phyloP scores from a whole-genome alignment of 2,888 invertebrate genomes.

The Ypsolopha scabrella region DNA sequence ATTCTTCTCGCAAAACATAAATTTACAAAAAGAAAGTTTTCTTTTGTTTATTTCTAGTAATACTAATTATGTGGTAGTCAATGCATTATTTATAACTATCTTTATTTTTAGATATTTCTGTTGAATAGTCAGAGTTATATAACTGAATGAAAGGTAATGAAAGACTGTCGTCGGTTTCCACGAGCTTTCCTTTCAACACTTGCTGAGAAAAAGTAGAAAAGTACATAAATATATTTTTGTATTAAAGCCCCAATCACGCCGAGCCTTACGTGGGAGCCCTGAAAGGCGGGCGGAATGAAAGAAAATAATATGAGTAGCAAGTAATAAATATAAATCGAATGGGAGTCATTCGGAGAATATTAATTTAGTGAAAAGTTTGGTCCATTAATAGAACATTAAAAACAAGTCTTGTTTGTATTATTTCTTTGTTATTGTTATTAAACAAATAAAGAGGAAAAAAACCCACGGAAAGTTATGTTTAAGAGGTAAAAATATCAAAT shows the following conservation, averaged over 20 bases:
- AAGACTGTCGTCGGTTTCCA: neutral
- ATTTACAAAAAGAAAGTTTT: no score
- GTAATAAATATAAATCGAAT: neutral
- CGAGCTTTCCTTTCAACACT: neutral
- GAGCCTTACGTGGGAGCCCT: neutral
- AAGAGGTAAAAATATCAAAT: no score
- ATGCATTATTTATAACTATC: no score
- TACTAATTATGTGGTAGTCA: no score
- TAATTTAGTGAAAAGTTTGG: neutral
- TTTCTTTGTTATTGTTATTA: no score
- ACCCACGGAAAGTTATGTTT: no score
- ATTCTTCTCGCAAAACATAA: no score
- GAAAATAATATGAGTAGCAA: neutral
- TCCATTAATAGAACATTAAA: neutral
- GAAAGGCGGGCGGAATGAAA: neutral
- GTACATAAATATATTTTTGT: slow-evolving; percentile 23
- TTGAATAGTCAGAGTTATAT: no score
- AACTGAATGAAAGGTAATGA: neutral
- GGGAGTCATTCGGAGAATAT: neutral
- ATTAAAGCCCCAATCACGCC: slow-evolving; percentile 30
- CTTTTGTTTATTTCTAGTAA: no score
- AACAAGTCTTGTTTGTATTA: no score
- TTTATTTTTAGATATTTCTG: no score
- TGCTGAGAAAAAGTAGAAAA: neutral
- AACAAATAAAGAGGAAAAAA: no score